phyloP scores from a whole-genome alignment of 64 coral and sea anemone genomes.

The Trachythela sp. region DNA sequence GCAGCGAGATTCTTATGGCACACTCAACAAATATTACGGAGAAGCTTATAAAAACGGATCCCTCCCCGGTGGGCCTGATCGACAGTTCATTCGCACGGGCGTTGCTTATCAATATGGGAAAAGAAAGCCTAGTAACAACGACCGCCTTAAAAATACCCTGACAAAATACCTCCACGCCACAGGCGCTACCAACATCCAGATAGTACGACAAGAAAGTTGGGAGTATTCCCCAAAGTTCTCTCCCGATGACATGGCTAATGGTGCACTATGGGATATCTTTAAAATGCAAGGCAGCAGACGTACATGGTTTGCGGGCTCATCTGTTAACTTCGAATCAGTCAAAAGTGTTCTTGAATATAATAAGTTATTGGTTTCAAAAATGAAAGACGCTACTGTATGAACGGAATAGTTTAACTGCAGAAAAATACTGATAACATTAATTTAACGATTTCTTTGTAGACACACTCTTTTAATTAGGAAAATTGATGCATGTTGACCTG shows the following conservation, averaged over 20 bases:
- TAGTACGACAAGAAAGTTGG: slow-evolving; percentile 13
- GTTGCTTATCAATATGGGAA: slow-evolving; percentile 33
- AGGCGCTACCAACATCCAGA: background rate
- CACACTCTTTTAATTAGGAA: background rate
- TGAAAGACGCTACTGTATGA: background rate
- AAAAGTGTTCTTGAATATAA: slow-evolving; percentile 49
- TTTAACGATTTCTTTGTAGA: too few species aligned
- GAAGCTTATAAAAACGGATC: background rate
- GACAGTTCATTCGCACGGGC: background rate
- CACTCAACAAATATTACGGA: background rate
- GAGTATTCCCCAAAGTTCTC: slow-evolving; percentile 43
- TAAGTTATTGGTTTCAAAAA: slow-evolving; percentile 14
- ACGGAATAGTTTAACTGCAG: background rate
- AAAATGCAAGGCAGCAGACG: slow-evolving; percentile 27
- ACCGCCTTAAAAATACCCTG: background rate
- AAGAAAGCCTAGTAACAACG: background rate
- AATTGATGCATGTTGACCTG: background rate
- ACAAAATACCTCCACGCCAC: background rate
- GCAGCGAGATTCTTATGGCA: background rate
- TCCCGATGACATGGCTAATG: background rate
- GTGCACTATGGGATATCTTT: slow-evolving; percentile 25
- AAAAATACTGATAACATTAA: too few species aligned
- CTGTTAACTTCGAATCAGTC: slow-evolving; percentile 36
- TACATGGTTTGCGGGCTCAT: slow-evolving; percentile 41
- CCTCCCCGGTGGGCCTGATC: background rate